phyloP scores from a whole-genome alignment of 2,113 vertebrate genomes.

The Verasper variegatus region DNA sequence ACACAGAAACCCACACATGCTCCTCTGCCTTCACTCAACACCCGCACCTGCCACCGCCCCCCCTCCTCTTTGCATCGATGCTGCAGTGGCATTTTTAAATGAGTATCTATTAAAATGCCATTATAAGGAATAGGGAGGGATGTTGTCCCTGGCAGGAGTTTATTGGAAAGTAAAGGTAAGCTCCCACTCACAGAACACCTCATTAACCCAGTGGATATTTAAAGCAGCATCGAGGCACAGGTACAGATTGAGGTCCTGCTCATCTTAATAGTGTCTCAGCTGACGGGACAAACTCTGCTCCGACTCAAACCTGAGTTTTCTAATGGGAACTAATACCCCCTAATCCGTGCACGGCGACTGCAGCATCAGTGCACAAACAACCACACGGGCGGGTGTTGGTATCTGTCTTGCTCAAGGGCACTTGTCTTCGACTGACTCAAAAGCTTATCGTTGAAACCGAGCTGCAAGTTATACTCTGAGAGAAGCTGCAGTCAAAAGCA shows the following conservation, averaged over 20 bases:
- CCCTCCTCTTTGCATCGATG: conserved; percentile 14
- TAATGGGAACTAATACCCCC: conserved; percentile 21
- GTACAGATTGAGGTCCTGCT: conserved; percentile 27
- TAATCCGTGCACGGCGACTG: conserved; percentile 19
- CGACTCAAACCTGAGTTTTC: conserved; percentile 33
- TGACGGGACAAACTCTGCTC: conserved; percentile 21
- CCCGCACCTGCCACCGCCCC: background rate
- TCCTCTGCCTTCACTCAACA: background rate
- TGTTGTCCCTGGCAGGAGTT: conserved; percentile 62
- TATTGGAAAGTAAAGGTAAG: conserved; percentile 65
- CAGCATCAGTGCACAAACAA: background rate
- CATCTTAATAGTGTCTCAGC: conserved; percentile 42
- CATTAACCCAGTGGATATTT: conserved; percentile 71
- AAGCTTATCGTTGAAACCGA: no score
- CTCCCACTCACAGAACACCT: conserved; percentile 59
- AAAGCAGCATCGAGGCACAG: conserved; percentile 29
- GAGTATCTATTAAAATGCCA: conserved; percentile 72
- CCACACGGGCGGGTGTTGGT: background rate
- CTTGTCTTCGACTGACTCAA: background rate
- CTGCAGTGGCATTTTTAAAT: conserved; percentile 48
- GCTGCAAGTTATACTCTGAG: no score
- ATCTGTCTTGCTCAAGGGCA: background rate
- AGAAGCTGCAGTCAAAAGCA: no score
- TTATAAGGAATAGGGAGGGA: conserved; percentile 62
- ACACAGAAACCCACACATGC: background rate